Conservation (phyloP, 2,113 vertebrate genomes). For the Globicephala melas region DNA sequence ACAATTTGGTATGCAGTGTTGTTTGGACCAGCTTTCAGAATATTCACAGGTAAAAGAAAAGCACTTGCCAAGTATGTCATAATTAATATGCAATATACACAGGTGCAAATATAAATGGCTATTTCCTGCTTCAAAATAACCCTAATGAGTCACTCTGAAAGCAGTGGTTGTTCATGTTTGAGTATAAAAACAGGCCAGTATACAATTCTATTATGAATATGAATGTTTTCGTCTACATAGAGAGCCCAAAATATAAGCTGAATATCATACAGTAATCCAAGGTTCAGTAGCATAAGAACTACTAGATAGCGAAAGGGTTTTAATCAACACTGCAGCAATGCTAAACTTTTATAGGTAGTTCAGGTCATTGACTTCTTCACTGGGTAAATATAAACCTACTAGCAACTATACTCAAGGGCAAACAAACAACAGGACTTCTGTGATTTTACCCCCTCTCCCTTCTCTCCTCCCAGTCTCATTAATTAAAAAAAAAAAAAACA, state of each 20-base stretch:
- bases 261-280: constrained; percentile 65
- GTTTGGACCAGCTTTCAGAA: constrained; percentile 81
- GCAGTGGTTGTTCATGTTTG: constrained; percentile 75
- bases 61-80: constrained; percentile 71
- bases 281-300: constrained; percentile 74
- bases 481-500: neutral
- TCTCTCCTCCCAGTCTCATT: neutral
- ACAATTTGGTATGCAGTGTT: constrained; percentile 90
- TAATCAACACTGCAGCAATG: constrained; percentile 68
- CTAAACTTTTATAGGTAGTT: constrained; percentile 72
- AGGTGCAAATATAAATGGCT: constrained; percentile 78
- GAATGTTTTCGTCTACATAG: constrained; percentile 32
- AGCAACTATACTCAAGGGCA: constrained; percentile 40
- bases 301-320: constrained; percentile 61
- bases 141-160: constrained; percentile 74
- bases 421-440: constrained; percentile 4
- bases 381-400: constrained; percentile 54
- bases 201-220: constrained; percentile 68
- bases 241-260: constrained; percentile 62
- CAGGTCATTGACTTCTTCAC: constrained; percentile 37
- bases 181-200: constrained; percentile 73
- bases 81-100: constrained; percentile 75
- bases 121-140: constrained; percentile 76
- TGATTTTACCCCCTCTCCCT: neutral
- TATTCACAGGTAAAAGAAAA: constrained; percentile 80